A percentile compares a stretch with the other conserved stretches of the same genome.
Conservation (phyloP, 2,113 vertebrate genomes). For the Atractosteus spatula region DNA sequence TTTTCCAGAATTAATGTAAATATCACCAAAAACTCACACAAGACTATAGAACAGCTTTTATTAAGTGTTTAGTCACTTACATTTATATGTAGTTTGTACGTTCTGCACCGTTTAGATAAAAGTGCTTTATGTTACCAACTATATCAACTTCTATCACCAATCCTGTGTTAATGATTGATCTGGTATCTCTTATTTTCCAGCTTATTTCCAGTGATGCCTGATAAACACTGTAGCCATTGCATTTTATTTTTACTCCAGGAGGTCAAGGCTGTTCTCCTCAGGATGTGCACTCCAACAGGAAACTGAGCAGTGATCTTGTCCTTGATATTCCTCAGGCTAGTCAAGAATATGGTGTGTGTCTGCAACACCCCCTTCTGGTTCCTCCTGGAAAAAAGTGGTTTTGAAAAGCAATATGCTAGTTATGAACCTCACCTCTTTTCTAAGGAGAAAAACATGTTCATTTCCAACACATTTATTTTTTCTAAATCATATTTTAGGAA, state of each 20-base stretch:
- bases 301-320: slow-evolving; percentile 19
- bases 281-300: slow-evolving; percentile 22
- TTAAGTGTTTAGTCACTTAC: not conserved
- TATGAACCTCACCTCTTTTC: too few species aligned
- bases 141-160: not conserved
- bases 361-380: slow-evolving; percentile 41
- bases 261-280: slow-evolving; percentile 10
- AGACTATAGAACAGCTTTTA: not conserved
- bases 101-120: too few species aligned
- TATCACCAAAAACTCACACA: too few species aligned
- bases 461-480: not conserved
- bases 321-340: slow-evolving; percentile 1
- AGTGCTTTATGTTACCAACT: too few species aligned
- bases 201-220: slow-evolving; percentile 21
- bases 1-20: too few species aligned
- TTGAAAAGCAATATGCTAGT: slow-evolving; percentile 20
- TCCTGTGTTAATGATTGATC: not conserved
- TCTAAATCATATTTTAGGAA: not conserved
- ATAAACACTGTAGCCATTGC: slow-evolving; percentile 32
- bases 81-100: not conserved
- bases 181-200: slow-evolving; percentile 9
- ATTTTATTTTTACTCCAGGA: slow-evolving; percentile 38
- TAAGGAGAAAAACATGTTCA: too few species aligned
- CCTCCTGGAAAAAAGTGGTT: slow-evolving; percentile 20
- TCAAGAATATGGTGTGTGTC: slow-evolving; percentile 51